Base-by-base conservation (phyloP, 2,113 vertebrate species). In the Rissa tridactyla region DNA sequence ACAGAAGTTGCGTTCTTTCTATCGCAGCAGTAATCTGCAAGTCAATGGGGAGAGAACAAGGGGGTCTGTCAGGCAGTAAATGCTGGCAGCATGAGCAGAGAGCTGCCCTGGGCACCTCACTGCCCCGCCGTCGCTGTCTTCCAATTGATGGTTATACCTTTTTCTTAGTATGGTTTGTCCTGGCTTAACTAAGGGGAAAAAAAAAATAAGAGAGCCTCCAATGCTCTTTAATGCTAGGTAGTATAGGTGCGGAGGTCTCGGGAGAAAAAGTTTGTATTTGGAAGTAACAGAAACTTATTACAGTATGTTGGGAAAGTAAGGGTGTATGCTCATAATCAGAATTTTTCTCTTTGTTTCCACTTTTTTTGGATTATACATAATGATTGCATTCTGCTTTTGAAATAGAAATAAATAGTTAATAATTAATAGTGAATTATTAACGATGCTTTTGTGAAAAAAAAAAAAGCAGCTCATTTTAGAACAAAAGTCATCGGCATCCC, bases 61-160 rank as follows among this genome's bases (percentile, higher is more conserved):
- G 19, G 4, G 3, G 4, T 30, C 64, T 86, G 34, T 46, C 34
- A 52, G 70, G 40, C 55, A 26, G n/a, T 6, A 22, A 81, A 22
- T 13, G 4, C 10, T 14, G 46, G 19, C 47, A 82, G 78, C 9
- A 17, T 4, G 17, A 42, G 51, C 57, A 72, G 40, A 26, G 47
- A 61, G 15, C 13, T 69, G 49, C 26, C 20, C 36, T 54, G 42
- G 68, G 29, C 38, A 30, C 23, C 38, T 15, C n/a, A 9, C 11
- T 22, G 49, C 9, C 38, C 25, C 4, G 0, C 29, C 69, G 14
- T 6, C 2, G 0, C 7, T 65, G 9, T 17, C n/a, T 82, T 61
- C 11, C 12, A 38, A 58, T 1, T 10, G 11, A 14, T 11, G 9
- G 8, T 21, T 62, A 2, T 20, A 30, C 6, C 17, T 69, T 75